phyloP scores from a whole-genome alignment of 2,888 invertebrate species.

The Tortrix viridana region DNA sequence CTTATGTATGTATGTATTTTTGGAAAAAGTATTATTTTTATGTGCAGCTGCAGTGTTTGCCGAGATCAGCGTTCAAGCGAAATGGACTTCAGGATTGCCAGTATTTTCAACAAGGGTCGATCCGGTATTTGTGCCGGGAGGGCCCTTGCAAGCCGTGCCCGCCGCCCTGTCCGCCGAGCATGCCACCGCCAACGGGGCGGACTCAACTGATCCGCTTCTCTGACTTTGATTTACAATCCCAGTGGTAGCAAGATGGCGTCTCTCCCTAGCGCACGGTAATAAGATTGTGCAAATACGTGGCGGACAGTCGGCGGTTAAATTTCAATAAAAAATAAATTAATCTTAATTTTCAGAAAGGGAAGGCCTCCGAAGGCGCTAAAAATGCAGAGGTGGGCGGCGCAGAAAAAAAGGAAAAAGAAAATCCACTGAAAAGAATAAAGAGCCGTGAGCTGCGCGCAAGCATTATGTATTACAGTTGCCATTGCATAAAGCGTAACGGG shows the following conservation, averaged over 20 bases:
- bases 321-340: conserved; percentile 24
- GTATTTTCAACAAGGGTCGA: conserved; percentile 80
- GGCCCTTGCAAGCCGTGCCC: conserved; percentile 68
- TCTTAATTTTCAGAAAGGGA: conserved; percentile 61
- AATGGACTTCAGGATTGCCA: conserved; percentile 81
- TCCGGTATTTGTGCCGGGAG: conserved; percentile 77
- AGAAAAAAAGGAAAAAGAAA: conserved; percentile 72
- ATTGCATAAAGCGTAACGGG: conserved; percentile 85
- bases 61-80: conserved; percentile 80
- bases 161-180: conserved; percentile 76
- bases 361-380: conserved; percentile 53
- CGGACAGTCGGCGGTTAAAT: conserved; percentile 55
- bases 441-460: conserved; percentile 83
- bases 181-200: conserved; percentile 77
- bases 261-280: conserved; percentile 63
- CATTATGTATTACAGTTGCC: conserved; percentile 82
- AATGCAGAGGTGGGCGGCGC: conserved; percentile 63
- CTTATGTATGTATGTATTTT: background rate
- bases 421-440: conserved; percentile 73
- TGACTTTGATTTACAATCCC: conserved; percentile 76
- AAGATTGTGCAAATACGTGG: conserved; percentile 57
- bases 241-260: conserved; percentile 65
- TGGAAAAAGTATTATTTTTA: conserved; percentile 13
- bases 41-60: conserved; percentile 77
- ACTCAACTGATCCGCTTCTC: conserved; percentile 79